Evolutionary conservation across 2,113 vertebrate species (phyloP).

Genomic region (Melospiza georgiana): DNA sequence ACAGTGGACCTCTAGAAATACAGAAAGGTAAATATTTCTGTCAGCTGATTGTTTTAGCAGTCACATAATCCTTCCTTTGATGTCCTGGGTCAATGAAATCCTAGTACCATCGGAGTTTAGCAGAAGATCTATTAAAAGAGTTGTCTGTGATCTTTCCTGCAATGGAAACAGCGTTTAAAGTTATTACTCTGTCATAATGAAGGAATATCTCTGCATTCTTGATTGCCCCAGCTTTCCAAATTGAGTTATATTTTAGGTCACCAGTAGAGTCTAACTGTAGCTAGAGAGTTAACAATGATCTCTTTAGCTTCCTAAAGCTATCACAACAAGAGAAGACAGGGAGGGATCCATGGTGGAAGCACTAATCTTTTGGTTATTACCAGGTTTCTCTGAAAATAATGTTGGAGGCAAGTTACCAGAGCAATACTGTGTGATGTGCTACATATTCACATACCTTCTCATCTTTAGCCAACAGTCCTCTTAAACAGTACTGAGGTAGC

Average conservation of each 20-base stretch:
- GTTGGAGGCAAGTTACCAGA: neutral
- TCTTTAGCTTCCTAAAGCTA: neutral
- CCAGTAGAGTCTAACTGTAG: neutral
- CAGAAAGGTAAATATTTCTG: neutral
- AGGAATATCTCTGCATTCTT: neutral
- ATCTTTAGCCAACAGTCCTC: neutral
- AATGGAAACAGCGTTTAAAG: slow-evolving; percentile 69
- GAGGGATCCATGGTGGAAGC: neutral
- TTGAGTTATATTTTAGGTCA: neutral
- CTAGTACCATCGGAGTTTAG: slow-evolving; percentile 48
- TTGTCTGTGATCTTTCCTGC: slow-evolving; percentile 74
- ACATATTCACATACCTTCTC: neutral
- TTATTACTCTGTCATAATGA: slow-evolving; percentile 34
- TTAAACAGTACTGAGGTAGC: neutral
- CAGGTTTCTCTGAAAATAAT: neutral
- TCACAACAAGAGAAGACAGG: neutral
- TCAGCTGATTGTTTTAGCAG: slow-evolving; percentile 62
- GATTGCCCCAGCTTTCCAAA: neutral
- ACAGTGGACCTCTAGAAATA: slow-evolving; percentile 18
- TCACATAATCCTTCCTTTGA: slow-evolving; percentile 63
- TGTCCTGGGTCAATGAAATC: slow-evolving; percentile 67
- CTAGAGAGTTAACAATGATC: neutral
- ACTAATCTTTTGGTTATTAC: neutral
- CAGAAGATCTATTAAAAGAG: slow-evolving; percentile 59
- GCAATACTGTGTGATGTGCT: neutral